Conservation (phyloP, 2,888 invertebrate genomes). For the Nebria salina region DNA sequence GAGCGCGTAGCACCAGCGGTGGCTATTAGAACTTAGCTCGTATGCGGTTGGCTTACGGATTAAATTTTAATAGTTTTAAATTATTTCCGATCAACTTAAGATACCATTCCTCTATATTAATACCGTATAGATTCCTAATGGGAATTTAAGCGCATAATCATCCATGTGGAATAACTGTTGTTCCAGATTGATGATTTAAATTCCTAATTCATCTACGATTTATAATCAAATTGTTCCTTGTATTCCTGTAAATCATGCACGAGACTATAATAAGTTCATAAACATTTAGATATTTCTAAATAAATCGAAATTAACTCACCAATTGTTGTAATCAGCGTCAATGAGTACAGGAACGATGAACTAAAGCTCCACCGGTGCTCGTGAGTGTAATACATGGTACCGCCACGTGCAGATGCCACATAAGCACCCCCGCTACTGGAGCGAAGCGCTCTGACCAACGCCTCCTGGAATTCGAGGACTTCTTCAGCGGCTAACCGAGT, state of each 20-base stretch:
- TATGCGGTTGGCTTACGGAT: not conserved
- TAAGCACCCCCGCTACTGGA: constrained; percentile 51
- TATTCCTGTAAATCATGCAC: too few species aligned
- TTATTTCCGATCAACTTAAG: not conserved
- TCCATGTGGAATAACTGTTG: too few species aligned
- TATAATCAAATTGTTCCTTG: too few species aligned
- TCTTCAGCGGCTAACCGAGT: constrained; percentile 87
- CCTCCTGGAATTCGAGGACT: constrained; percentile 84
- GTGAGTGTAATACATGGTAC: constrained; percentile 57
- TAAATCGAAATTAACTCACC: constrained; percentile 70
- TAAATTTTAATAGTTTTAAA: not conserved
- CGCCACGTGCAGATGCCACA: constrained; percentile 61
- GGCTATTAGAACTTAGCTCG: not conserved
- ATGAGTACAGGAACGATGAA: constrained; percentile 90
- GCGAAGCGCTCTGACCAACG: constrained; percentile 64
- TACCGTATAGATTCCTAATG: too few species aligned
- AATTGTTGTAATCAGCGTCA: constrained; percentile 94
- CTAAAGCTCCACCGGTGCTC: constrained; percentile 89
- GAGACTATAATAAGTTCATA: too few species aligned
- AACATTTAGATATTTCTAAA: too few species aligned
- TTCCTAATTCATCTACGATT: too few species aligned
- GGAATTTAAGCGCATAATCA: too few species aligned
- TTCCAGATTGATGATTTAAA: too few species aligned
- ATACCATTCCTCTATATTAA: too few species aligned
- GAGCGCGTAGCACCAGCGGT: not conserved